phyloP scores from a whole-genome alignment of 2,113 vertebrate genomes.

The Tretioscincus oriximinensis region DNA sequence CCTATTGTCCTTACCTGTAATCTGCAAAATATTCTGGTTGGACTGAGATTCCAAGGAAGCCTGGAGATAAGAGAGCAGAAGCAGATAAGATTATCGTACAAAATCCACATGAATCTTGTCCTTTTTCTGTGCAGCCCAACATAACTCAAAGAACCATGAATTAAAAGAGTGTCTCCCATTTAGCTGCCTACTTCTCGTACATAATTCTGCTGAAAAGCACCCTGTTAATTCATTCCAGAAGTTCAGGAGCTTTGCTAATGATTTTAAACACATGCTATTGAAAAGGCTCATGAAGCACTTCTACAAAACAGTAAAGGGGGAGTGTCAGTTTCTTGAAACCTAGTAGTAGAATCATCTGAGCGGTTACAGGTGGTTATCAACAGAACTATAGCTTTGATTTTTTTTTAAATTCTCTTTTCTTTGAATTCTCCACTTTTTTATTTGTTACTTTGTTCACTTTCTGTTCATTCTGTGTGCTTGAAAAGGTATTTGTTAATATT shows the following conservation, averaged over 20 bases:
- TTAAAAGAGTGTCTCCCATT: conserved; percentile 19
- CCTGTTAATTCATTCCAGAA: conserved; percentile 26
- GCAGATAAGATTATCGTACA: conserved; percentile 52
- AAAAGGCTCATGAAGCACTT: neutral
- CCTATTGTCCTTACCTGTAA: conserved; percentile 67
- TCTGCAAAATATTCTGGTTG: conserved; percentile 64
- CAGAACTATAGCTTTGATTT: too few relatives aligned
- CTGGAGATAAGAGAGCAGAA: conserved; percentile 46
- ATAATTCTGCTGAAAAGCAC: conserved; percentile 40
- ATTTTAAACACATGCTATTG: conserved; percentile 12
- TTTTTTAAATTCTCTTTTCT: too few relatives aligned
- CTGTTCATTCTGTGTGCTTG: too few relatives aligned
- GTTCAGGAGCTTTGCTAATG: conserved; percentile 31
- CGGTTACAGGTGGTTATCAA: too few relatives aligned
- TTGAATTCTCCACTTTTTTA: too few relatives aligned
- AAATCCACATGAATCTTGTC: conserved; percentile 47
- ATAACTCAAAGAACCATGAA: conserved; percentile 46
- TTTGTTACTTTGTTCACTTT: too few relatives aligned
- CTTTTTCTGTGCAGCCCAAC: conserved; percentile 37
- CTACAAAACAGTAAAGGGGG: neutral
- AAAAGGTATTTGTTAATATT: too few relatives aligned
- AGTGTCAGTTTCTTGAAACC: neutral
- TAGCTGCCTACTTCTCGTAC: conserved; percentile 33
- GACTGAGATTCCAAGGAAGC: conserved; percentile 61
- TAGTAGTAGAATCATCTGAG: too few relatives aligned